Evolutionary conservation across 2,888 invertebrate species (phyloP).

Genomic region (Tenthredo mesomela): DNA sequence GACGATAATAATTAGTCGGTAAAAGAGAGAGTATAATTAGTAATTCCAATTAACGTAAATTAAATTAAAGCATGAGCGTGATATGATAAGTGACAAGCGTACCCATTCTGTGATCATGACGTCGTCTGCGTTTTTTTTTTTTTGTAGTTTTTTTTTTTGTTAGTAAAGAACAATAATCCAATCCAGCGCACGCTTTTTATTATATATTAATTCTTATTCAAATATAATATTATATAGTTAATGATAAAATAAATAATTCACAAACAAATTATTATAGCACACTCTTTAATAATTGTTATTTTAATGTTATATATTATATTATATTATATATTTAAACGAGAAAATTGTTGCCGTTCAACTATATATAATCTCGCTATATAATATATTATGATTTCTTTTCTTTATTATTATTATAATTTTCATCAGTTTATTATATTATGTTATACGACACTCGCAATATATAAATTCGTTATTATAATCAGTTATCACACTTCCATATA

Average conservation of each 20-base stretch:
- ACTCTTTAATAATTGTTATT: slow-evolving; percentile 6
- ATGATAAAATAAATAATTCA: background rate
- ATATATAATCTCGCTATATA: slow-evolving; percentile 9
- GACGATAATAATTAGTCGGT: background rate
- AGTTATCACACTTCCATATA: slow-evolving; percentile 7
- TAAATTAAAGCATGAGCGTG: background rate
- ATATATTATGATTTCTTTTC: background rate
- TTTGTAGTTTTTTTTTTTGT: background rate
- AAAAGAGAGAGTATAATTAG: background rate
- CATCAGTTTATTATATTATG: background rate
- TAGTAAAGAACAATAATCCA: slow-evolving; percentile 25
- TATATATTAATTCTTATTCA: background rate
- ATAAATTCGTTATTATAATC: background rate
- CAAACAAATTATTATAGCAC: background rate
- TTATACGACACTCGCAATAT: slow-evolving; percentile 4
- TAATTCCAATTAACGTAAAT: slow-evolving; percentile 6
- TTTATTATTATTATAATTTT: background rate
- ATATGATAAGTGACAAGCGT: slow-evolving; percentile 60
- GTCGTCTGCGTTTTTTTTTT: slow-evolving; percentile 47
- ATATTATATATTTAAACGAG: background rate
- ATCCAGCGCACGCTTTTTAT: slow-evolving; percentile 15
- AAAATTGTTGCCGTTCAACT: background rate
- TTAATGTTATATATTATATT: background rate
- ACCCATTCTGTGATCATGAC: slow-evolving; percentile 76
- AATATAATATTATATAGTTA: no score